Evolutionary conservation across 2,113 vertebrate species (phyloP), one percentile per base, ranked within the genome.

Genomic region (Oceanodroma tethys): DNA sequence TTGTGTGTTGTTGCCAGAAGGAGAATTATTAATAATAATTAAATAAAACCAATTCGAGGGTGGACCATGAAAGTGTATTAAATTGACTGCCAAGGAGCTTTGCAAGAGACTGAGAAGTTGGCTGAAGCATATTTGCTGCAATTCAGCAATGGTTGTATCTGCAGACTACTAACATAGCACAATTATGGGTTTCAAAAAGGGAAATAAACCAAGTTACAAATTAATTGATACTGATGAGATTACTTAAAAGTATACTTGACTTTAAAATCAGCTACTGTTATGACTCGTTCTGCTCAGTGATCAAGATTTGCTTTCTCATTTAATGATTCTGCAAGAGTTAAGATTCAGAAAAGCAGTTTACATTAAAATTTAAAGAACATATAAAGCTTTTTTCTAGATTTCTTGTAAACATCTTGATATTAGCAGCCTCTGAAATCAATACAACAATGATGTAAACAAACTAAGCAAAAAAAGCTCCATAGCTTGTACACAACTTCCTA

Each of bases 31-130:
- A 65, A 63, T 53, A 38, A 40, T 53, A 65, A 52, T 38, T 65
- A 68, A 62, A 67, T 47, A 76, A 76, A 73, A 90, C 0, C 1
- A 38, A 2, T 19, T 66, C 0, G 1, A 67, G 19, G 15, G 13
- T 47, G 62, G 32, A 62, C 15, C 34, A 42, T 18, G 8, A 19
- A 50, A 71, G 10, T 18, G 4, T 42, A 48, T 73, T 50, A 26
- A 58, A 40, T 2, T 67, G 29, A 76, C 26, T 55, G 16, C 15
- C 48, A 36, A 27, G 16, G 32, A 73, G 36, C 25, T 88, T 88
- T 82, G 23, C 10, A 74, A 70, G 30, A 81, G 40, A 23, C 13
- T 21, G 11, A 73, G 62, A 87, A 62, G 19, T 17, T 70, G 26
- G 7, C 36, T n/a, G 23, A 87, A 70, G 38, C 7, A 2, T n/a